Evolutionary conservation across 1,140 invertebrate genomes (phyloP).

Genomic region (Cryptotermes secundus): DNA sequence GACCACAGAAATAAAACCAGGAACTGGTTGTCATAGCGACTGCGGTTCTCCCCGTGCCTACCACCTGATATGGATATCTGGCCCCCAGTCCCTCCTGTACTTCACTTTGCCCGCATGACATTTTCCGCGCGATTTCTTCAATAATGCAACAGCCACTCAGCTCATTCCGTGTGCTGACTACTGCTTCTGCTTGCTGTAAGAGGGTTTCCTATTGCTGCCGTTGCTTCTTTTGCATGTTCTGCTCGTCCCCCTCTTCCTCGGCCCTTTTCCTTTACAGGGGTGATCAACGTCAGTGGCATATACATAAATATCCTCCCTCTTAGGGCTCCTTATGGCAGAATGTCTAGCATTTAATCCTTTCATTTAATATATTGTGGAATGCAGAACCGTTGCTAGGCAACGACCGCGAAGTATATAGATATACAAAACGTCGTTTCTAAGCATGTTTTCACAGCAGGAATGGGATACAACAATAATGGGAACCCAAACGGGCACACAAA

Average conservation of each 20-base stretch:
- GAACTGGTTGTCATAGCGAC: neutral
- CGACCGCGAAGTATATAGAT: too few species aligned
- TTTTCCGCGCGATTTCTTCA: slow-evolving; percentile 14
- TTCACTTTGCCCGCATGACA: neutral
- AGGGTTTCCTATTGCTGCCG: neutral
- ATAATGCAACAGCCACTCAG: slow-evolving; percentile 12
- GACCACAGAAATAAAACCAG: too few species aligned
- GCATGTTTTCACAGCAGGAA: too few species aligned
- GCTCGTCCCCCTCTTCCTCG: neutral
- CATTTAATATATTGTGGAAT: too few species aligned
- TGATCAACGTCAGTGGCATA: neutral
- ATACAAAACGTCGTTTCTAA: too few species aligned
- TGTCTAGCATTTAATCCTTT: too few species aligned
- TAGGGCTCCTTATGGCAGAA: too few species aligned
- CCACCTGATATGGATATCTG: neutral
- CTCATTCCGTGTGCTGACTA: neutral
- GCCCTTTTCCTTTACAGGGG: neutral
- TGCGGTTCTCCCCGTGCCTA: neutral
- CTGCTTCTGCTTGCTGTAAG: neutral
- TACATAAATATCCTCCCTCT: too few species aligned
- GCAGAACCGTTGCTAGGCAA: too few species aligned
- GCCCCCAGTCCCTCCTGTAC: neutral
- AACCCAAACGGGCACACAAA: too few species aligned
- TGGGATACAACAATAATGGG: too few species aligned
- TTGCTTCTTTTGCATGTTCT: neutral